Conservation (phyloP, 2,888 invertebrate species). For the Ferdinandea cuprea region DNA sequence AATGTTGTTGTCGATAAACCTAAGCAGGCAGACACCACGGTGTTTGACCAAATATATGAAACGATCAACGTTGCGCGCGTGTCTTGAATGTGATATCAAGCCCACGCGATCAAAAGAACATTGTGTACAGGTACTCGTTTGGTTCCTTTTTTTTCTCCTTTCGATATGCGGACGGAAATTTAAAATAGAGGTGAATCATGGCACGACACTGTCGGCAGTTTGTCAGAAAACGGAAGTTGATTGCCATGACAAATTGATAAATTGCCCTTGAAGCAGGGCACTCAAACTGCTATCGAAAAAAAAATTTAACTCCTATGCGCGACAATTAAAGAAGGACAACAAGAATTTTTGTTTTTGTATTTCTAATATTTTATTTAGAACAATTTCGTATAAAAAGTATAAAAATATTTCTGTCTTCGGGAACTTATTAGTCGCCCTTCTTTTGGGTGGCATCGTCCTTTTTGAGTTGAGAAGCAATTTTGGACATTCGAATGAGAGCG, state of each 20-base stretch:
- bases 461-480: constrained; percentile 56
- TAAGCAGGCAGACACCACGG: constrained; percentile 49
- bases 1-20: constrained; percentile 26
- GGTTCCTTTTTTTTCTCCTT: constrained; percentile 46
- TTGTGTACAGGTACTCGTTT: constrained; percentile 42
- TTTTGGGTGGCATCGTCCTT: constrained; percentile 24
- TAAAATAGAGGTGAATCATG: constrained; percentile 55
- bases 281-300: no score
- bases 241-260: constrained; percentile 1
- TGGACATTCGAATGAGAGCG: constrained; percentile 59
- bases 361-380: constrained; percentile 50
- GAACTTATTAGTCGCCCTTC: constrained; percentile 8
- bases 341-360: neutral
- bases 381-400: constrained; percentile 47
- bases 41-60: constrained; percentile 61
- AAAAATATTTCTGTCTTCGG: constrained; percentile 10
- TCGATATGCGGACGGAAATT: constrained; percentile 38
- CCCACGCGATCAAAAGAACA: constrained; percentile 27
- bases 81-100: constrained; percentile 27
- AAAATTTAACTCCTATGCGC: no score
- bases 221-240: constrained; percentile 53
- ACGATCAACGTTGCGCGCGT: constrained; percentile 50
- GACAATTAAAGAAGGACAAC: neutral
- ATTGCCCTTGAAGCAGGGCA: neutral
- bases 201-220: neutral